A percentile compares a stretch with the other conserved stretches of the same genome.
phyloP scores from a whole-genome alignment of 2,113 vertebrate species.

The Psittacus erithacus region DNA sequence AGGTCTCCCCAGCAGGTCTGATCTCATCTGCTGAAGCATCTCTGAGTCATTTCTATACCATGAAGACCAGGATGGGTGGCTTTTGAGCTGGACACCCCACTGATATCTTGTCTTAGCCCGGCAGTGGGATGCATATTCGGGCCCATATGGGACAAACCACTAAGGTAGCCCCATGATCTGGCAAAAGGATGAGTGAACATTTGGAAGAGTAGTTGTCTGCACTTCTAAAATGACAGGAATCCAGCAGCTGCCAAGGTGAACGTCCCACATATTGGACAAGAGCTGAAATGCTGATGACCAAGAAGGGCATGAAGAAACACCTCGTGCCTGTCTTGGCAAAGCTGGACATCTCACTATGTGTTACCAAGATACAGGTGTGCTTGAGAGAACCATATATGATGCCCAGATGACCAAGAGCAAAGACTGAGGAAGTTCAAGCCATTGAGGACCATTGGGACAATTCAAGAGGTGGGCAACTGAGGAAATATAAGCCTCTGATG shows the following conservation, averaged over 20 bases:
- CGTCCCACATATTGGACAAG: neutral
- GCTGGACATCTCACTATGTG: fast-evolving
- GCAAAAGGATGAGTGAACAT: neutral
- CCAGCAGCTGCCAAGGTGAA: neutral
- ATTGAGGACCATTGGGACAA: neutral
- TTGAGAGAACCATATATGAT: neutral
- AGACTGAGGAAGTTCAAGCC: neutral
- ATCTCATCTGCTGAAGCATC: neutral
- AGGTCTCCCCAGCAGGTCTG: neutral
- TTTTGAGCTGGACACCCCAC: neutral
- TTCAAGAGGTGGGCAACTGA: neutral
- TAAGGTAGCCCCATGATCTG: neutral
- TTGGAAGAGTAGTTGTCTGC: neutral
- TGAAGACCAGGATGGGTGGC: neutral
- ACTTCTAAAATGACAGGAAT: neutral
- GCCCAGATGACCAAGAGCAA: neutral
- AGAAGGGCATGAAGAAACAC: neutral
- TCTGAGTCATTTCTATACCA: neutral
- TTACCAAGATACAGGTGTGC: neutral
- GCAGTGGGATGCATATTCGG: neutral
- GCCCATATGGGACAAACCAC: neutral
- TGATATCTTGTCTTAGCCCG: neutral
- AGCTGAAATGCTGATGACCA: neutral
- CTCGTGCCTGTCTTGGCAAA: neutral
- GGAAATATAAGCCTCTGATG: neutral